Percentiles rank a stretch among this genome's conserved stretches.
Conservation (phyloP, 2,888 invertebrate genomes). For the Stenurella melanura region DNA sequence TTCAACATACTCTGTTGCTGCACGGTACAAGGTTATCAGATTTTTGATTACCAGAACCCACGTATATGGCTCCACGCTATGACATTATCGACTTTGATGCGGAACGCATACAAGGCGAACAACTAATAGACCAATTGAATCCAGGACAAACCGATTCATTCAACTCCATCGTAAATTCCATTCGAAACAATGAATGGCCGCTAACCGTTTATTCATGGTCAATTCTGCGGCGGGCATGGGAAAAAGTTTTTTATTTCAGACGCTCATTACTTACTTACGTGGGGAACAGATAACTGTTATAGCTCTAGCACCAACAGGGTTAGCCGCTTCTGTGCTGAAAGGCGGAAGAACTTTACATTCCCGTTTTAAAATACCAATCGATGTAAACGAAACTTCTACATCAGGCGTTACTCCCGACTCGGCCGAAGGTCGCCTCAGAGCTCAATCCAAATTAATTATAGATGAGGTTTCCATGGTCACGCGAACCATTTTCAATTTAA, state of each 20-base stretch:
- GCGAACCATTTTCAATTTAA: not conserved
- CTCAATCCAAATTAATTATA: not conserved
- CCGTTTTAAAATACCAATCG: not conserved
- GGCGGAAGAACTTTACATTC: conserved; percentile 23
- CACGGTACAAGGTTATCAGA: not conserved
- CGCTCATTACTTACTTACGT: not conserved
- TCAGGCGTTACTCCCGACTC: not conserved
- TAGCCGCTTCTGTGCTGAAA: conserved; percentile 5
- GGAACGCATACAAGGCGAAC: not conserved
- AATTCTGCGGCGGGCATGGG: not conserved
- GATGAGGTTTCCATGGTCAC: conserved; percentile 27
- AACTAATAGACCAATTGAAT: not conserved
- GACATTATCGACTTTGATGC: not conserved
- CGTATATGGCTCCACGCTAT: not conserved
- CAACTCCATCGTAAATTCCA: not conserved
- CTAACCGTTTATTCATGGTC: not conserved
- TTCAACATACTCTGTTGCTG: not conserved
- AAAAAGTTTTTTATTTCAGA: conserved; percentile 20
- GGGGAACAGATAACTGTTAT: not conserved
- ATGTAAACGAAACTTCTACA: not conserved
- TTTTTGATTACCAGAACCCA: conserved; percentile 5
- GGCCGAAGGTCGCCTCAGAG: not conserved
- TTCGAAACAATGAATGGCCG: not conserved
- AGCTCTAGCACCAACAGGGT: not conserved
- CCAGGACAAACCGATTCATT: not conserved